Evolutionary conservation across 37 sponge, comb jelly and placozoan genomes (phyloP).

Genomic region (Crambe crambe): DNA sequence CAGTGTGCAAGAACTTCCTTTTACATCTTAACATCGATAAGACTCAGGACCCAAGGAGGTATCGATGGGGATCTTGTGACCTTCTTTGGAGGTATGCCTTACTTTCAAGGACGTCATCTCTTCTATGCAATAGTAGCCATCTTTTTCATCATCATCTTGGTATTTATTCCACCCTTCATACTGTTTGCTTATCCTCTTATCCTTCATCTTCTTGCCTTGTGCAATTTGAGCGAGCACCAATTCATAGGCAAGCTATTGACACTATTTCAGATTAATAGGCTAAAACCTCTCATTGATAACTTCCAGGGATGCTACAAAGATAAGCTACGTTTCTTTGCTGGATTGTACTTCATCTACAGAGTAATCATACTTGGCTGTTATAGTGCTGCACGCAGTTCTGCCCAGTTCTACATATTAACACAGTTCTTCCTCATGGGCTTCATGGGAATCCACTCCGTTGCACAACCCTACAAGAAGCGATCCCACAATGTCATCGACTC

Average conservation of each 20-base stretch:
- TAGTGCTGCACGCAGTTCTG: not conserved
- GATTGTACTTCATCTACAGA: conserved; percentile 12
- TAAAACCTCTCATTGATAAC: not conserved
- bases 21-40: not conserved
- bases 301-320: conserved; percentile 13
- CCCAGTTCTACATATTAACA: not conserved
- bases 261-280: not conserved
- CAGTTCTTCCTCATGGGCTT: not conserved
- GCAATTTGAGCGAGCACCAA: not conserved
- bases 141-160: not conserved
- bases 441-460: not conserved
- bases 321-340: conserved; percentile 7
- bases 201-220: not conserved
- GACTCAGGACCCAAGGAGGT: not conserved
- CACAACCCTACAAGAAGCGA: not conserved
- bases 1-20: conserved; percentile 9
- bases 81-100: conserved; percentile 10
- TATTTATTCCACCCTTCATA: not conserved
- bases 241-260: not conserved
- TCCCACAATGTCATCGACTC: conserved; percentile 6
- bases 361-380: not conserved
- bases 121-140: conserved; percentile 24
- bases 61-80: not conserved
- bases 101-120: not conserved
- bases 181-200: conserved; percentile 2